Evolutionary conservation across 1,140 invertebrate species (phyloP), one percentile per base, ranked within the genome.

Genomic region (Choristoneura fumiferana): DNA sequence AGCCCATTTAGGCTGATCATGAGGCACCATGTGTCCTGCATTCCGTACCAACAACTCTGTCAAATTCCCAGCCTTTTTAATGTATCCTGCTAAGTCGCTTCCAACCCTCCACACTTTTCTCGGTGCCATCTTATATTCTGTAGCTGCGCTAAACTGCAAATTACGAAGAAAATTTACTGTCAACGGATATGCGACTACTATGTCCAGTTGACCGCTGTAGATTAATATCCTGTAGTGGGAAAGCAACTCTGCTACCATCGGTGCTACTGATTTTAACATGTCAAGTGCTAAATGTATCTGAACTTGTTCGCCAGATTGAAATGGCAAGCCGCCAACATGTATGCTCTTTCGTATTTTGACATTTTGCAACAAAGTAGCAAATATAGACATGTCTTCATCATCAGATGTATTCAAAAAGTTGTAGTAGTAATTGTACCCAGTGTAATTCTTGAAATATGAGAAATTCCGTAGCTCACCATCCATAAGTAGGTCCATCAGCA

Each of bases 121-220:
- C 1, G 78, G 39, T 5, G 94, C 92, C 36, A 65, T 91, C 68
- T 90, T 91, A 74, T 95, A 96, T 37, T 92, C 88, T 5, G 91
- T 81, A 0, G 91, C 84, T 0, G 91, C 91, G 12, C 83, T 76
- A 92, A 95, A 96, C 5, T 93, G 73, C 0, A 96, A 73, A 37
- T 92, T 90, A 38, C 80, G 75, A 4, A 96, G 68, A 76, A 94
- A 96, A 65, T 93, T 93, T 66, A 93, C 92, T 0, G 95, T 95
- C n/a, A 95, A 80, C 0, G 95, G 93, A 76, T 95, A 95, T 0
- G 95, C 93, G 3, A 96, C 93, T 58, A 96, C 94, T 10, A 97
- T 94, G 76, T 97, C 95, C 17, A 96, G 78, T 74, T 96, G 95
- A 1, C 95, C 95, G 73, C 93, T 96, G 74, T 96, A 97, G 64